Evolutionary conservation across 2,888 invertebrate genomes (phyloP), one percentile per base, ranked within the genome.

Genomic region (Acrobasis consociella): DNA sequence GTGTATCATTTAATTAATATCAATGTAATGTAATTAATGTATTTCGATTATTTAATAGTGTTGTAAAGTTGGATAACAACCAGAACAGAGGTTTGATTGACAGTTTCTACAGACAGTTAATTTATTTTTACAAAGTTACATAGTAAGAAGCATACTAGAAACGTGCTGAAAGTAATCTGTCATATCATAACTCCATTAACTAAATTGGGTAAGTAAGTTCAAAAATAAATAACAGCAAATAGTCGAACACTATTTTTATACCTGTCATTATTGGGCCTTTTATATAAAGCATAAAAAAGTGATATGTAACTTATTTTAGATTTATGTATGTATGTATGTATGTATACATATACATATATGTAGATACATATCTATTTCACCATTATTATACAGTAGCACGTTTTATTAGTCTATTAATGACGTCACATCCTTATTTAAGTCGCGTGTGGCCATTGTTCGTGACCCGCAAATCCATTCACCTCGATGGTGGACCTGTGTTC

Each of bases 361-460:
- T 46, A 46, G 11, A 13, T 46, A 46, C n/a, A n/a, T 46, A 46
- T 13, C 0, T 46, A 3, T 46, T 13, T 46, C n/a, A 46, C 46
- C 46, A 46, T 46, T 46, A 46, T 46, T 13, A 46, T 5, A 3
- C 13, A 46, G 46, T n/a, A 46, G 46, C 46, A 46, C 46, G 46
- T 13, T 13, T 42, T 46, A 42, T 2, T 42, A 42, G 10, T 42
- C 11, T n/a, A 46, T 46, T n/a, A 56, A 56, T 56, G 56, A 56
- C 46, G 39, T 17, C 42, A 56, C 17, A 42, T 56, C 56, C 22
- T 55, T 56, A 56, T 56, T 55, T 17, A 56, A 56, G 56, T 55
- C 55, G 38, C 55, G 55, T 55, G 55, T 55, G 46, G 13, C 56
- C 42, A 56, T 56, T 56, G 42, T 56, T 42, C 42, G 55, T 16